Percentiles rank a stretch among this genome's conserved stretches.
phyloP scores from a whole-genome alignment of 2,113 vertebrate species.

The Leiothrix lutea region DNA sequence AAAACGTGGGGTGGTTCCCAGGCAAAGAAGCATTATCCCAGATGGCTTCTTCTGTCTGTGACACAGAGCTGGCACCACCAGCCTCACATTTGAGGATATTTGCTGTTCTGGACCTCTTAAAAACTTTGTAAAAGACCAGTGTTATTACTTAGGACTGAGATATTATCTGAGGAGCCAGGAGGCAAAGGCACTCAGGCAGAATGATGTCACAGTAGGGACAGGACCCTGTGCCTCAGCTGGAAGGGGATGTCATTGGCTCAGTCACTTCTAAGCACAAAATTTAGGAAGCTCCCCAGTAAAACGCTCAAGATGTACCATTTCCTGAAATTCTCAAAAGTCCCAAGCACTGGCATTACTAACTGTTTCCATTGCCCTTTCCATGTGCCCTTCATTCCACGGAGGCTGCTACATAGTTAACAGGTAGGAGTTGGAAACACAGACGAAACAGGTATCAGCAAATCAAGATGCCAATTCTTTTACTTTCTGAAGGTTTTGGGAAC shows the following conservation, averaged over 20 bases:
- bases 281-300: not conserved
- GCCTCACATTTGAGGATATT: not conserved
- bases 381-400: not conserved
- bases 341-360: not conserved
- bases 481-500: not conserved
- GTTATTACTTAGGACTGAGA: not conserved
- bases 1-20: not conserved
- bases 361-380: not conserved
- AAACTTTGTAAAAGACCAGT: not conserved
- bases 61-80: not conserved
- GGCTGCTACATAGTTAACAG: not conserved
- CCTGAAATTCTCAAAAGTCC: not conserved
- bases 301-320: not conserved
- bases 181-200: not conserved
- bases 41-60: not conserved
- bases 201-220: rapidly evolving
- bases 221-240: not conserved
- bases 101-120: not conserved
- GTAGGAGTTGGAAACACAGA: not conserved
- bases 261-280: not conserved
- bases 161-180: not conserved
- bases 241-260: not conserved
- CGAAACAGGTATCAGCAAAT: not conserved
- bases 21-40: not conserved
- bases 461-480: not conserved